These are phyloP conservation scores for Tromatobia lineatoria DNA, from an alignment of 2,888 invertebrate genomes.

Conservation along the genomic window DNA sequence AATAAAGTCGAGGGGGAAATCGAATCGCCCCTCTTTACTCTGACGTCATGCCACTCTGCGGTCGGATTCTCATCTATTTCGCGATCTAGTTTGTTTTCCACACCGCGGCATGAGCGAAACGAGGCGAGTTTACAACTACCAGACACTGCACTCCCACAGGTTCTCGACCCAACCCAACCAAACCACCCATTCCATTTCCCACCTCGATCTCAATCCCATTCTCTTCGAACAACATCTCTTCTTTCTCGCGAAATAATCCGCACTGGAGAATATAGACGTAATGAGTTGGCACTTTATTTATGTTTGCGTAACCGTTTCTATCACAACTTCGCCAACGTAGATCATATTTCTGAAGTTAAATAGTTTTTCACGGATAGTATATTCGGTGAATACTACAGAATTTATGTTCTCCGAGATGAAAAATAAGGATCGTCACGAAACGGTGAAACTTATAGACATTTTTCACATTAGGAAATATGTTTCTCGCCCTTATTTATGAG, in stretches of 20 bases:
- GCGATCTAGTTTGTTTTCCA: conserved; percentile 46
- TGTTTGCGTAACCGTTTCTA: neutral
- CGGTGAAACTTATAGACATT: neutral
- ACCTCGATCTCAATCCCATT: conserved; percentile 47
- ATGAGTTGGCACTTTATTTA: conserved; percentile 50
- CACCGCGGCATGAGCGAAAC: conserved; percentile 36
- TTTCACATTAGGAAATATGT: neutral
- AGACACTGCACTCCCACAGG: conserved; percentile 28
- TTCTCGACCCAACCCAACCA: neutral
- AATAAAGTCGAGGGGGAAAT: neutral
- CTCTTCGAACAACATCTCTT: conserved; percentile 13
- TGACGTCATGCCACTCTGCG: conserved; percentile 1
- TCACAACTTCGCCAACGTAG: neutral
- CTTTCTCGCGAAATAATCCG: conserved; percentile 48
- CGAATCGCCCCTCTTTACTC: neutral
- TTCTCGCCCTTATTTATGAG: neutral
- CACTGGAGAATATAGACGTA: conserved; percentile 43
- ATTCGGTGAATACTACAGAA: neutral
- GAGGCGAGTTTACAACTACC: conserved; percentile 46
- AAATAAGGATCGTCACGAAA: neutral
- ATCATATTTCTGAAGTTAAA: conserved; percentile 11
- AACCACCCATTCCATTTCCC: neutral
- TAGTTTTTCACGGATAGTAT: neutral
- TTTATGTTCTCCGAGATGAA: neutral
- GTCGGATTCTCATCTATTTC: conserved; percentile 53